phyloP scores from a whole-genome alignment of 2,888 invertebrate species.

The Epistrophe eligans region DNA sequence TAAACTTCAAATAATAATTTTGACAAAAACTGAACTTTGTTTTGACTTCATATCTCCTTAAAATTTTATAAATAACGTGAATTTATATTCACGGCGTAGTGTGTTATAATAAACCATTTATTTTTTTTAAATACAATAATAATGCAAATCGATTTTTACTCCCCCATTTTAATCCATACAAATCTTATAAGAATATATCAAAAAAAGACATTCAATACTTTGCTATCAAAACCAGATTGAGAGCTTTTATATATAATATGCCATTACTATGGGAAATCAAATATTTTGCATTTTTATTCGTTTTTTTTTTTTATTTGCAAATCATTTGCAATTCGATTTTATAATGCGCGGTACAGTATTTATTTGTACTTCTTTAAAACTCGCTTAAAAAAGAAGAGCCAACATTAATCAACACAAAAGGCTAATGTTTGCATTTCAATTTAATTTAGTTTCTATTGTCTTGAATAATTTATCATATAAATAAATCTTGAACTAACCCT shows the following conservation, averaged over 20 bases:
- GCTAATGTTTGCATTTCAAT: not conserved
- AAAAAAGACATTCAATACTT: slow-evolving; percentile 23
- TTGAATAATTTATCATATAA: no score
- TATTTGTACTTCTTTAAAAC: not conserved
- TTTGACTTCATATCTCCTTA: no score
- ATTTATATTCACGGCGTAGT: not conserved
- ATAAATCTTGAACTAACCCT: no score
- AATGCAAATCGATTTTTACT: slow-evolving; percentile 5
- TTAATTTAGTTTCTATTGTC: no score
- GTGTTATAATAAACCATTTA: not conserved
- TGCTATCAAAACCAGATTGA: slow-evolving; percentile 42
- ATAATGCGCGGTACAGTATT: not conserved
- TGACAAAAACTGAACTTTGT: no score
- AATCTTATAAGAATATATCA: not conserved
- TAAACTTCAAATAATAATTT: no score
- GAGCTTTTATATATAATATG: not conserved
- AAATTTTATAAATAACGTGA: no score
- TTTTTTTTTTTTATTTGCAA: slow-evolving; percentile 25
- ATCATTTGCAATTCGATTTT: slow-evolving; percentile 61
- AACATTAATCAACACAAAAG: not conserved
- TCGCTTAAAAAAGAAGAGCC: not conserved
- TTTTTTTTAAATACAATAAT: not conserved
- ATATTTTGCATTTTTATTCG: slow-evolving; percentile 57
- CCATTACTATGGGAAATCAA: slow-evolving; percentile 28
- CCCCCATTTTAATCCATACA: not conserved